phyloP scores from a whole-genome alignment of 2,888 invertebrate species.

The Sinodicranocentrus sp. region DNA sequence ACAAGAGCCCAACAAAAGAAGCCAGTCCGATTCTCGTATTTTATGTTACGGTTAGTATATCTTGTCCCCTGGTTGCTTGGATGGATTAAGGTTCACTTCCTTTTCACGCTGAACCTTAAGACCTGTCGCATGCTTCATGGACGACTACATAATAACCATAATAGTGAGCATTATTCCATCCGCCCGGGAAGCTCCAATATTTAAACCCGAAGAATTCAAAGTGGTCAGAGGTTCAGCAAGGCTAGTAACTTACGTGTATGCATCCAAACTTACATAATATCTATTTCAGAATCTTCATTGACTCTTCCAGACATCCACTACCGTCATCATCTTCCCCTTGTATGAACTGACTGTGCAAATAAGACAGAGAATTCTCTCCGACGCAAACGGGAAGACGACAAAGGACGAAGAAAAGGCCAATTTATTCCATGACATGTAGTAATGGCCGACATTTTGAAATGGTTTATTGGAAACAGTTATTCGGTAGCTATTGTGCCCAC shows the following conservation, averaged over 20 bases:
- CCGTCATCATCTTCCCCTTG: background rate
- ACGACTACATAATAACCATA: constrained; percentile 26
- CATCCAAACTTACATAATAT: too few relatives aligned
- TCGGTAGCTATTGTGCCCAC: too few relatives aligned
- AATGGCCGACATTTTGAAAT: constrained; percentile 21
- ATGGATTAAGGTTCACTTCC: background rate
- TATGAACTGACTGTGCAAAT: constrained; percentile 20
- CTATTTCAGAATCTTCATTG: background rate
- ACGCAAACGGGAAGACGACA: background rate
- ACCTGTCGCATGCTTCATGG: constrained; percentile 50
- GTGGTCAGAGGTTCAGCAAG: too few relatives aligned
- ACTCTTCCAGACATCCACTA: background rate
- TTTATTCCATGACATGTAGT: constrained; percentile 18
- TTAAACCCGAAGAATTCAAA: too few relatives aligned
- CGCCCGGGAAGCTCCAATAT: too few relatives aligned
- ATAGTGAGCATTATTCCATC: constrained; percentile 13
- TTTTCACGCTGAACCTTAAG: background rate
- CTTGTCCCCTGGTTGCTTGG: background rate
- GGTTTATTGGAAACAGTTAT: constrained; percentile 26
- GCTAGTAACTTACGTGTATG: too few relatives aligned
- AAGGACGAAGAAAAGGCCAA: constrained; percentile 11
- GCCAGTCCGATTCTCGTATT: background rate
- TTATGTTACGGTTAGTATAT: background rate
- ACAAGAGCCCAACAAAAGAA: constrained; percentile 6
- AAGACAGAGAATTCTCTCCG: background rate